Percentiles rank a stretch among this genome's conserved stretches.
Conservation (phyloP, 2,797 vertebrate genomes). For the Epinephelus malabaricus region DNA sequence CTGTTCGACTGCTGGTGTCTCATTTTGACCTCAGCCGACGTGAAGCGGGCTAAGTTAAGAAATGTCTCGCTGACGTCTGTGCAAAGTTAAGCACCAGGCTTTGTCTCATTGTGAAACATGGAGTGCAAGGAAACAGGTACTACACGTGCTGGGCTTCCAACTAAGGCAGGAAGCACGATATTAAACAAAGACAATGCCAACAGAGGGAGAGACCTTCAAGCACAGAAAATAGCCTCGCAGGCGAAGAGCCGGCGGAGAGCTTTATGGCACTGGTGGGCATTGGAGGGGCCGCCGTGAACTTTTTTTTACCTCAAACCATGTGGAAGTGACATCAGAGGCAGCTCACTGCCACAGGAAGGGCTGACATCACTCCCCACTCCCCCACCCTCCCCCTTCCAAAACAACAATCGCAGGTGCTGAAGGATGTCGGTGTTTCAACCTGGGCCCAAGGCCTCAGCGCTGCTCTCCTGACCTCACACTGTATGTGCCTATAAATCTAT, state of each 20-base stretch:
- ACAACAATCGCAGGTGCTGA: conserved; percentile 78
- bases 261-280: conserved; percentile 76
- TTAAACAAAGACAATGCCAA: conserved; percentile 79
- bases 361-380: conserved; percentile 45
- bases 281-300: conserved; percentile 66
- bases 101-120: conserved; percentile 73
- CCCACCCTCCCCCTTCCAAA: conserved; percentile 4
- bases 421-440: conserved; percentile 66
- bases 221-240: conserved; percentile 47
- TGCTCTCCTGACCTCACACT: conserved; percentile 42
- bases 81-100: conserved; percentile 46
- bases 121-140: conserved; percentile 75
- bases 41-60: conserved; percentile 42
- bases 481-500: conserved; percentile 13
- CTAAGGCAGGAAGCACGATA: conserved; percentile 75
- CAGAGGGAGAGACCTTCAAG: conserved; percentile 74
- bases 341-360: conserved; percentile 68
- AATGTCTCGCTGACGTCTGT: conserved; percentile 57
- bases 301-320: conserved; percentile 63
- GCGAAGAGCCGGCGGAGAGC: conserved; percentile 38
- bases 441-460: conserved; percentile 56
- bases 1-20: conserved; percentile 33
- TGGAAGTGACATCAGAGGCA: conserved; percentile 76
- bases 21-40: conserved; percentile 45
- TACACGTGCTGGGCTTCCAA: conserved; percentile 57